These are phyloP conservation scores for Scylla paramamosain DNA, from an alignment of 1,140 invertebrate species.

Conservation along the genomic window DNA sequence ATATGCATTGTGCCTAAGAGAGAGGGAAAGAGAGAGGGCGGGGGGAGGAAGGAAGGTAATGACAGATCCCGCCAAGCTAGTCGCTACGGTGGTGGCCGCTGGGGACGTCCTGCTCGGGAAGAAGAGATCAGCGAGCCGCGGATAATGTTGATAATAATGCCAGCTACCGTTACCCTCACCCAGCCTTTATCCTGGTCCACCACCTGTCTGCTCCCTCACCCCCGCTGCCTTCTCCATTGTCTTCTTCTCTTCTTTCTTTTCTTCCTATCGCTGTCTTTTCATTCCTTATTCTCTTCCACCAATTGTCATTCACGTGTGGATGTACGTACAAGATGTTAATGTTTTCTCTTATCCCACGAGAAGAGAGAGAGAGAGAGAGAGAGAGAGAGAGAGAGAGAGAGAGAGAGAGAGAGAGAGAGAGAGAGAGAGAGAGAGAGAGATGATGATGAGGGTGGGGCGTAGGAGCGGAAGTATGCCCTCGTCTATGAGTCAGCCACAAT, in stretches of 20 bases:
- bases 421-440: too few relatives aligned
- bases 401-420: background rate
- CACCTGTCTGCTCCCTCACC: background rate
- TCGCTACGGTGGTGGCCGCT: background rate
- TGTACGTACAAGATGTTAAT: background rate
- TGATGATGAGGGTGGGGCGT: background rate
- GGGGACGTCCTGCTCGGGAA: background rate
- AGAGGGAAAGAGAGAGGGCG: background rate
- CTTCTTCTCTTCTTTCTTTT: background rate
- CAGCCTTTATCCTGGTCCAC: background rate
- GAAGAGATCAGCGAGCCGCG: background rate
- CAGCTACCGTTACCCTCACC: background rate
- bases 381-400: background rate
- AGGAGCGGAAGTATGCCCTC: background rate
- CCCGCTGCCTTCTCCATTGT: background rate
- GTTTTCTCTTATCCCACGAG: background rate
- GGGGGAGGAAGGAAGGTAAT: background rate
- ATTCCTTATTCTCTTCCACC: background rate
- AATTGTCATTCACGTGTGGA: background rate
- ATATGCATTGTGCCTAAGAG: too few relatives aligned
- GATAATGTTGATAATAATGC: background rate
- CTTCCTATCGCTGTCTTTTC: background rate
- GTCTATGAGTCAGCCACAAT: too few relatives aligned
- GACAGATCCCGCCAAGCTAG: too few relatives aligned
- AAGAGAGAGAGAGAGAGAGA: background rate